Conservation (phyloP, 2,888 invertebrate genomes). For the Temnothorax ravouxi region DNA sequence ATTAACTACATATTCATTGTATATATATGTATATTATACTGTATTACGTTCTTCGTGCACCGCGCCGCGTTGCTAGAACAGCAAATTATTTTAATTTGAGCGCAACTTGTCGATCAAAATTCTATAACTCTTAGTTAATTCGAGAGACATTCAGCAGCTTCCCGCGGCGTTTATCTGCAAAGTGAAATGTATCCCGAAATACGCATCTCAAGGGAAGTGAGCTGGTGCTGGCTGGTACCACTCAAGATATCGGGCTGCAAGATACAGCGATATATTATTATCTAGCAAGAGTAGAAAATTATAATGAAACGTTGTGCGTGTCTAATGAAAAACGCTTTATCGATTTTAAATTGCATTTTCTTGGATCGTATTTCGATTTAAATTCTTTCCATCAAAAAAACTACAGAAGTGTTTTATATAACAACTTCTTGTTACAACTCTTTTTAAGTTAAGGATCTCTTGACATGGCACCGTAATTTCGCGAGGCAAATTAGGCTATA, state of each 20-base stretch:
- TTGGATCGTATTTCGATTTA: not conserved
- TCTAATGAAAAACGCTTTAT: not conserved
- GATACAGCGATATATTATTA: constrained; percentile 37
- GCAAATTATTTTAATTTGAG: not conserved
- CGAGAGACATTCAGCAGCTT: constrained; percentile 22
- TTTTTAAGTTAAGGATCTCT: not conserved
- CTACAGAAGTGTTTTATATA: not conserved
- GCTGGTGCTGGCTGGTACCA: constrained; percentile 57
- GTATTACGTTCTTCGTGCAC: too few relatives aligned
- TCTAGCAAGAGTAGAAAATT: constrained; percentile 35
- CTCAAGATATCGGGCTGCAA: constrained; percentile 53
- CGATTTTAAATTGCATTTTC: constrained; percentile 13
- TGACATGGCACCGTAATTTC: constrained; percentile 18
- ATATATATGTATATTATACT: not conserved
- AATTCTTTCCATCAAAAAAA: not conserved
- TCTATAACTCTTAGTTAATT: constrained; percentile 8
- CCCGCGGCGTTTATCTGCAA: constrained; percentile 45
- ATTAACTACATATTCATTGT: not conserved
- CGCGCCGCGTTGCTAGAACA: not conserved
- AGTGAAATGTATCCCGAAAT: constrained; percentile 59
- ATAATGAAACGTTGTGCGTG: constrained; percentile 14
- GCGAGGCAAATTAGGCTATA: constrained; percentile 11
- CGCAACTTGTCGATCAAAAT: not conserved
- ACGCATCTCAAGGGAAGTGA: constrained; percentile 59
- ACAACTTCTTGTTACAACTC: constrained; percentile 1